These are phyloP conservation scores for Tichodroma muraria DNA, from an alignment of 2,113 vertebrate species.

Conservation along the genomic window DNA sequence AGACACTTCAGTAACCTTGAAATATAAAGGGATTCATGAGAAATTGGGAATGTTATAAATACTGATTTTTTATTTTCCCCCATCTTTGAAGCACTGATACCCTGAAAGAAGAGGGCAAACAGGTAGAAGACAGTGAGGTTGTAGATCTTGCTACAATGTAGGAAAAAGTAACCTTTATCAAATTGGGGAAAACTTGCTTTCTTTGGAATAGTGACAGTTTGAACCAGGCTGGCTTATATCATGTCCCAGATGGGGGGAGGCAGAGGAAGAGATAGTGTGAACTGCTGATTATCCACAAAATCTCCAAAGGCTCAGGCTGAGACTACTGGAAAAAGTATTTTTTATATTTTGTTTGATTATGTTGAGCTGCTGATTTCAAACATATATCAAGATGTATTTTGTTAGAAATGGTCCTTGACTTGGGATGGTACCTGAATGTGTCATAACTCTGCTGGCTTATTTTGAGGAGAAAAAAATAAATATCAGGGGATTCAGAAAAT, in stretches of 20 bases:
- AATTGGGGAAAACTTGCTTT: not conserved
- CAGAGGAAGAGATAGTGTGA: not conserved
- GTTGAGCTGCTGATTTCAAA: not conserved
- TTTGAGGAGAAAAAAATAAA: not conserved
- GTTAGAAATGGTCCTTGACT: not conserved
- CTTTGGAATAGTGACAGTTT: not conserved
- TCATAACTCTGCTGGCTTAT: not conserved
- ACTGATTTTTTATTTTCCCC: not conserved
- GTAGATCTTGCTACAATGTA: not conserved
- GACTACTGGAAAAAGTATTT: not conserved
- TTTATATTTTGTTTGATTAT: not conserved
- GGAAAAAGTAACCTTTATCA: not conserved
- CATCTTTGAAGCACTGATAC: not conserved
- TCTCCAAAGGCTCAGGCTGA: not conserved
- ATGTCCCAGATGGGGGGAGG: not conserved
- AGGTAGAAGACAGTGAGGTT: not conserved
- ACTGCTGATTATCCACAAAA: not conserved
- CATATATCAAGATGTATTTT: not conserved
- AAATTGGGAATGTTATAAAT: not conserved
- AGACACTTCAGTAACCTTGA: not conserved
- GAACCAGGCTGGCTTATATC: not conserved
- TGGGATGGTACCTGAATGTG: not conserved
- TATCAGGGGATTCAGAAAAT: not conserved
- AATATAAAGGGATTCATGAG: not conserved
- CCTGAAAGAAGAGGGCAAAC: not conserved